phyloP scores from a whole-genome alignment of 2,797 vertebrate genomes.

The Melopsittacus undulatus region DNA sequence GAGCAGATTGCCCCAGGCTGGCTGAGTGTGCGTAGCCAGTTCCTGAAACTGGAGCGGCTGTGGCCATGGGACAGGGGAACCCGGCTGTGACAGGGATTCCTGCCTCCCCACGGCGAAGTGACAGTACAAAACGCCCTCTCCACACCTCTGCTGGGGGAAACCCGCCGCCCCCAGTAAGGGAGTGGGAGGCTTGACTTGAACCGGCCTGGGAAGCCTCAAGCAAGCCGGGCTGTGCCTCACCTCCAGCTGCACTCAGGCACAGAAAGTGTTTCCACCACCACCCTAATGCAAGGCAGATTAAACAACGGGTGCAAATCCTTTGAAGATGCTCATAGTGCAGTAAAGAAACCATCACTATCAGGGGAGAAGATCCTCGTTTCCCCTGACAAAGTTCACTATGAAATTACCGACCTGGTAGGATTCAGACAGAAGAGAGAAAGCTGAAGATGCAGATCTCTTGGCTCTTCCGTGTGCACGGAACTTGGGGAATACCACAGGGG shows the following conservation, averaged over 20 bases:
- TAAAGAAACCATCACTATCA: fast-evolving
- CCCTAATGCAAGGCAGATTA: neutral
- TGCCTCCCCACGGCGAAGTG: fast-evolving
- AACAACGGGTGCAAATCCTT: neutral
- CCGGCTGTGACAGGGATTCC: neutral
- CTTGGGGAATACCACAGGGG: neutral
- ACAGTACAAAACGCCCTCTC: neutral
- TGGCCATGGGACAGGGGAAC: fast-evolving
- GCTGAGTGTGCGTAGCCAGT: neutral
- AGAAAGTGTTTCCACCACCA: fast-evolving
- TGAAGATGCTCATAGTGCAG: neutral
- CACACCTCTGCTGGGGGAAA: neutral
- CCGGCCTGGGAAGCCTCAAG: neutral
- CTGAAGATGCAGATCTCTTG: neutral
- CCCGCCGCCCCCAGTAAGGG: fast-evolving
- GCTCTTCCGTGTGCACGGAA: neutral
- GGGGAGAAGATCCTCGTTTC: neutral
- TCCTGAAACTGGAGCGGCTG: fast-evolving
- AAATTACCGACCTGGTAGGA: neutral
- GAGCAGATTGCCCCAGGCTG: neutral
- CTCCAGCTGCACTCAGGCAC: neutral
- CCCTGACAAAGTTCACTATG: neutral
- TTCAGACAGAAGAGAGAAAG: neutral
- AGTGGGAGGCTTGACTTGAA: fast-evolving
- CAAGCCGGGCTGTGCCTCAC: neutral